Conservation (phyloP, 2,113 vertebrate species). For the Dicaeum eximium region DNA sequence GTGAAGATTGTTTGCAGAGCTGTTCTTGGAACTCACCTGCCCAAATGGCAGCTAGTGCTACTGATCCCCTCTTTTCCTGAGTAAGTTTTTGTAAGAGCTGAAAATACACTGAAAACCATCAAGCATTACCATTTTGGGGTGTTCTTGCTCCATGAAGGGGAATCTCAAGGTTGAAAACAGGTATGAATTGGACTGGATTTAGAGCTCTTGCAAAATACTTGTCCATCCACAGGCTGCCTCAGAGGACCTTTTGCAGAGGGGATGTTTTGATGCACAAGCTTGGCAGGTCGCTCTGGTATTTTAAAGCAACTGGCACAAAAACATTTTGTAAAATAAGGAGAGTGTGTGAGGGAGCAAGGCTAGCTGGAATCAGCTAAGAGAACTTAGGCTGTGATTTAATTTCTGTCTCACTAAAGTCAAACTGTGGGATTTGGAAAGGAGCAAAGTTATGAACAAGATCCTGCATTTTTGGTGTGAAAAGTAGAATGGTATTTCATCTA, state of each 20-base stretch:
- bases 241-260: not conserved
- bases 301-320: not conserved
- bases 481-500: slow-evolving; percentile 23
- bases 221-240: not conserved
- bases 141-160: not conserved
- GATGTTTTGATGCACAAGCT: not conserved
- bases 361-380: not conserved
- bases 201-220: not conserved
- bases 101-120: not conserved
- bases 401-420: slow-evolving; percentile 37
- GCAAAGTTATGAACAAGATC: not conserved
- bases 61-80: not conserved
- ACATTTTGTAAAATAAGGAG: not conserved
- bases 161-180: not conserved
- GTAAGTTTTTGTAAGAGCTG: not conserved
- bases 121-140: not conserved
- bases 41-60: not conserved
- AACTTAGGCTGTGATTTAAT: slow-evolving; percentile 18
- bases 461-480: not conserved
- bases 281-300: not conserved
- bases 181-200: not conserved
- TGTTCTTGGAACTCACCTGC: not conserved
- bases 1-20: not conserved
- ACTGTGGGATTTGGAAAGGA: slow-evolving; percentile 26
- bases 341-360: not conserved